Evolutionary conservation across 2,888 invertebrate genomes (phyloP), one percentile per base, ranked within the genome.

Genomic region (Thymelicus acteon): DNA sequence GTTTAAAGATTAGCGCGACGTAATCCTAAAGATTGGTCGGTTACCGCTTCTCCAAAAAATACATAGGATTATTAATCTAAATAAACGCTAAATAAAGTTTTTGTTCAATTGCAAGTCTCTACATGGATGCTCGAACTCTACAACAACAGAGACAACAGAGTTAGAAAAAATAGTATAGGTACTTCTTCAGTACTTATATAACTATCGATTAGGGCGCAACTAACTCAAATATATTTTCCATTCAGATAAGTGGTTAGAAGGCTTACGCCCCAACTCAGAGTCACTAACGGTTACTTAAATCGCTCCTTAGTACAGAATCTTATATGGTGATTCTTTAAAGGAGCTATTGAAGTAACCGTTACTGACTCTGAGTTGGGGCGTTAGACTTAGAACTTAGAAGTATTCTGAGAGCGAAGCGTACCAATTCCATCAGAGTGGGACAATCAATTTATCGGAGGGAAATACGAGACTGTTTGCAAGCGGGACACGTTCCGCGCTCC

Each of bases 361-460:
- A n/a, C n/a, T n/a, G n/a, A n/a, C n/a, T n/a, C n/a, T n/a, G n/a
- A n/a, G n/a, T n/a, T n/a, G n/a, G n/a, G n/a, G n/a, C n/a, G n/a
- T n/a, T n/a, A n/a, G n/a, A n/a, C n/a, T n/a, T n/a, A 24, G 3
- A 3, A 31, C 15, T 49, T 7, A 15, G 24, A 54, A 19, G 19
- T 54, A 54, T 52, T 52, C 49, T 8, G 15, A 52, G 49, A 52
- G 49, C 19, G 7, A 19, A 52, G 19, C 49, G 63, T 49, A 63
- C 63, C 37, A 49, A 52, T 40, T 10, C 52, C 52, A 39, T 52
- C 64, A 57, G 58, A 47, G 58, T 24, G 48, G 58, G 58, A 66
- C 66, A 66, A 66, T 66, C 66, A 58, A 58, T 66, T 66, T 66
- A 66, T 48, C 47, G 15, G 48, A 48, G 66, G 37, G 31, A 39